These are phyloP conservation scores for Catotricha subobsoleta DNA, from an alignment of 2,888 invertebrate species.

Conservation along the genomic window DNA sequence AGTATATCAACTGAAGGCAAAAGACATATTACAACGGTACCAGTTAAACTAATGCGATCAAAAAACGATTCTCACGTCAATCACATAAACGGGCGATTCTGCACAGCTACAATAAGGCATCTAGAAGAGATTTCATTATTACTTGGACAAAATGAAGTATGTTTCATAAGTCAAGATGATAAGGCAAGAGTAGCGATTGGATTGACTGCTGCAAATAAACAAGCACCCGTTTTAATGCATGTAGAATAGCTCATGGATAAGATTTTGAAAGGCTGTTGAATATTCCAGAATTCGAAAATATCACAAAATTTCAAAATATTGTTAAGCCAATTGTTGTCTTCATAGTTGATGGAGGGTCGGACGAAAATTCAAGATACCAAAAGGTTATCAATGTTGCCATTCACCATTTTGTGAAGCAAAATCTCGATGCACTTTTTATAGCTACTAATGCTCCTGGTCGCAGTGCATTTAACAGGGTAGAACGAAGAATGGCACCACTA, in stretches of 20 bases:
- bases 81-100: conserved; percentile 1
- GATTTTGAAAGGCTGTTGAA: conserved; percentile 3
- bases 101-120: neutral
- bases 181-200: neutral
- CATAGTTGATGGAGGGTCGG: conserved; percentile 15
- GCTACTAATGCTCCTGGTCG: conserved; percentile 21
- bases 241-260: neutral
- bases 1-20: conserved; percentile 2
- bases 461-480: conserved; percentile 20
- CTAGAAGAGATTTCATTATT: neutral
- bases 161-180: conserved; percentile 3
- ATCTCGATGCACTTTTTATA: conserved; percentile 16
- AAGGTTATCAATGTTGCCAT: conserved; percentile 14
- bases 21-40: conserved; percentile 1
- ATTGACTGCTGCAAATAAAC: neutral
- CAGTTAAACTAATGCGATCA: neutral
- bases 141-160: conserved; percentile 1
- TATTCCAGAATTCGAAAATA: neutral
- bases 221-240: neutral
- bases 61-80: neutral
- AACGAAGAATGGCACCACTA: conserved; percentile 22
- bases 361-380: conserved; percentile 16
- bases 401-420: conserved; percentile 14
- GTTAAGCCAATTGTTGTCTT: conserved; percentile 9
- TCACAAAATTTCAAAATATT: neutral